Percentiles rank a stretch among this genome's conserved stretches.
These are phyloP conservation scores for Ophion ventricosus DNA, from an alignment of 2,888 invertebrate genomes.

Conservation along the genomic window DNA sequence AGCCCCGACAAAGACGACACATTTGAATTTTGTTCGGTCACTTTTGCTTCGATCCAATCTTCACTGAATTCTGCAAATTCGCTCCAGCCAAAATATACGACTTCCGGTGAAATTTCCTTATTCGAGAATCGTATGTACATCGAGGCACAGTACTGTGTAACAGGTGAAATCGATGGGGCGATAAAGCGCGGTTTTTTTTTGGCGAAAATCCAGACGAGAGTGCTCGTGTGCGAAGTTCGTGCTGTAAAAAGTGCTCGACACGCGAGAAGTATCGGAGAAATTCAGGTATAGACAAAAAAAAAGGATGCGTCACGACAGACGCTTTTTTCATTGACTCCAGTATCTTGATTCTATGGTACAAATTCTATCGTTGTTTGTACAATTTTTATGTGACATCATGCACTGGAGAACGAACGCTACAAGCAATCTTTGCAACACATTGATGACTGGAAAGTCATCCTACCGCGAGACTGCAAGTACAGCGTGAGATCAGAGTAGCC, in stretches of 20 bases:
- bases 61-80: neutral
- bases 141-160: constrained; percentile 64
- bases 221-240: constrained; percentile 50
- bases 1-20: too few relatives aligned
- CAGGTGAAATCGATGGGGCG: constrained; percentile 70
- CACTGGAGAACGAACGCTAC: neutral
- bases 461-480: constrained; percentile 35
- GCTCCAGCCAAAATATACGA: neutral
- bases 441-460: neutral
- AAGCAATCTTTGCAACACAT: neutral
- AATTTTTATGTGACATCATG: neutral
- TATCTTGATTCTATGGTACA: neutral
- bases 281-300: constrained; percentile 57
- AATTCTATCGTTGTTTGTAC: neutral
- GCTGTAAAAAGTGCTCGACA: constrained; percentile 75
- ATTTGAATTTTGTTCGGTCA: too few relatives aligned
- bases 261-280: constrained; percentile 53
- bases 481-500: constrained; percentile 37
- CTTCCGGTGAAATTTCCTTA: neutral
- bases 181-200: constrained; percentile 64
- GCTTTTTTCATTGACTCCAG: neutral
- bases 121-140: neutral
- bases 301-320: neutral
- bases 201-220: constrained; percentile 72
- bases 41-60: neutral